Conservation (phyloP, 2,888 invertebrate genomes). For the Rotaria socialis region DNA sequence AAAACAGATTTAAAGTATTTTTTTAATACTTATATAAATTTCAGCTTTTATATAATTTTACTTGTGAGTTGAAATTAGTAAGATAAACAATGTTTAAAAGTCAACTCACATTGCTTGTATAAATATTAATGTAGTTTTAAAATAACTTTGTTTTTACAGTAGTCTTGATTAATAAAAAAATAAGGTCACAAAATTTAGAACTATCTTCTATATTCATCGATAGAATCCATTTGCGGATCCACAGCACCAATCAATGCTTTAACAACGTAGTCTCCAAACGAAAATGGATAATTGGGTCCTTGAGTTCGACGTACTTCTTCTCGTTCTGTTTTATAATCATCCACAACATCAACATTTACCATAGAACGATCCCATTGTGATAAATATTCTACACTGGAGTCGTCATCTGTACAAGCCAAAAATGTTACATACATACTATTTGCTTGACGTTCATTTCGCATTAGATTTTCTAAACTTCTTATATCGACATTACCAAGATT, state of each 20-base stretch:
- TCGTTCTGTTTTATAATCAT: conserved; percentile 40
- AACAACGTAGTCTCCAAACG: conserved; percentile 43
- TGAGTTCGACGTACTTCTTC: not conserved
- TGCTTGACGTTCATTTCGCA: not conserved
- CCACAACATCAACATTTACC: conserved; percentile 39
- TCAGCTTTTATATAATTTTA: too few species aligned
- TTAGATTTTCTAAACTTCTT: conserved; percentile 16
- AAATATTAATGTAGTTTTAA: too few species aligned
- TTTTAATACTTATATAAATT: too few species aligned
- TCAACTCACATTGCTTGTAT: too few species aligned
- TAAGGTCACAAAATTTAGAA: not conserved
- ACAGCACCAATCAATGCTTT: conserved; percentile 41
- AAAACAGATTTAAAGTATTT: too few species aligned
- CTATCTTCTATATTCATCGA: not conserved
- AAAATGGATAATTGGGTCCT: conserved; percentile 28
- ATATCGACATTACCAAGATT: conserved; percentile 35
- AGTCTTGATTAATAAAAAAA: too few species aligned
- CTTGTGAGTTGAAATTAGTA: too few species aligned
- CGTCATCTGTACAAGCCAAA: conserved; percentile 41
- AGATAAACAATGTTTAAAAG: too few species aligned
- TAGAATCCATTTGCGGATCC: not conserved
- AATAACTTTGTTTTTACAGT: too few species aligned
- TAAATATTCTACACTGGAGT: conserved; percentile 38
- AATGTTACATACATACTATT: not conserved
- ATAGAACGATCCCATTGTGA: conserved; percentile 40